Percentiles rank a stretch among this genome's conserved stretches.
phyloP scores from a whole-genome alignment of 2,797 vertebrate species.

The Pristis pectinata region DNA sequence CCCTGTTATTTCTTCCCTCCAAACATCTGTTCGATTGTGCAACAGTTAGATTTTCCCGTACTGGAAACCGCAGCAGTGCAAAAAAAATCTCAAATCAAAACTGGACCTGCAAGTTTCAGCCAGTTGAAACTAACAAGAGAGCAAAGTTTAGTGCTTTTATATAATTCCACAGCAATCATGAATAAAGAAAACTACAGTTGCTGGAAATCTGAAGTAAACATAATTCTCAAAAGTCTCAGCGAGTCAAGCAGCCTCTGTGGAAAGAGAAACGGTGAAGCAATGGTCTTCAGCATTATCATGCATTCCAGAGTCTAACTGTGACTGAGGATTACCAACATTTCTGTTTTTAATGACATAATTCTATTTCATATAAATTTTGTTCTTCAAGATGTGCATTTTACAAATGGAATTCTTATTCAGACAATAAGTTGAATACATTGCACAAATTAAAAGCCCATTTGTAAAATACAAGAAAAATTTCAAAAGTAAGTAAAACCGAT shows the following conservation, averaged over 20 bases:
- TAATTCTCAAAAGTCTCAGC: too few relatives aligned
- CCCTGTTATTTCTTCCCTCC: neutral
- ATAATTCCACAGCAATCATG: too few relatives aligned
- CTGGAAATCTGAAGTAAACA: too few relatives aligned
- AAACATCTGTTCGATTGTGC: slow-evolving; percentile 5
- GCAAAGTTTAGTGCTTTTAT: too few relatives aligned
- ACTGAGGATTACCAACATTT: too few relatives aligned
- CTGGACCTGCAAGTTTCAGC: neutral
- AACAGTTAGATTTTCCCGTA: neutral
- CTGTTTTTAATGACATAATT: neutral
- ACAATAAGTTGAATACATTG: neutral
- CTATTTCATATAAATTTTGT: neutral
- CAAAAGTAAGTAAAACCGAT: neutral
- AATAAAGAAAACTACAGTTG: too few relatives aligned
- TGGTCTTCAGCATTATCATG: too few relatives aligned
- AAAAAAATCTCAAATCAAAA: neutral
- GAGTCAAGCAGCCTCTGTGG: too few relatives aligned
- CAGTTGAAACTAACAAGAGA: too few relatives aligned
- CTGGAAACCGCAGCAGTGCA: neutral
- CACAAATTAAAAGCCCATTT: neutral
- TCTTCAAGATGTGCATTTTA: neutral
- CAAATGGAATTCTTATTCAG: neutral
- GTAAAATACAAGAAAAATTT: neutral
- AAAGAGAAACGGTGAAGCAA: too few relatives aligned
- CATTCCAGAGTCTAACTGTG: too few relatives aligned